A percentile compares a stretch with the other conserved stretches of the same genome.
phyloP scores from a whole-genome alignment of 2,888 invertebrate species.

The Tridacna gigas region DNA sequence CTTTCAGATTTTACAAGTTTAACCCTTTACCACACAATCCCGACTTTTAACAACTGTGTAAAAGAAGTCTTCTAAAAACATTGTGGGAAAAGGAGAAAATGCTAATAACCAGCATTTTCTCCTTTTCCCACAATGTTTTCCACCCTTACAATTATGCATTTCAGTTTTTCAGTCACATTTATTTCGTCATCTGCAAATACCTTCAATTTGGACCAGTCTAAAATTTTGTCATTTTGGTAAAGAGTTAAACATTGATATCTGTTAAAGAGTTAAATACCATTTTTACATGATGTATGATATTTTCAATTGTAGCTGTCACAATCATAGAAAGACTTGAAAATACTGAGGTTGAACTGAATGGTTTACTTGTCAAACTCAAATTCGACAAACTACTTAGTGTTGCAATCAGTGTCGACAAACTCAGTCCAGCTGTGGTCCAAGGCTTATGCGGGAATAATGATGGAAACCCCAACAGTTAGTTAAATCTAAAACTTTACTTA shows the following conservation, averaged over 20 bases:
- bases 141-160: too few species aligned
- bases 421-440: background rate
- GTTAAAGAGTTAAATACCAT: background rate
- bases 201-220: background rate
- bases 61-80: too few species aligned
- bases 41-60: too few species aligned
- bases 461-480: background rate
- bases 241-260: background rate
- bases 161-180: too few species aligned
- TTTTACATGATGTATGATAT: background rate
- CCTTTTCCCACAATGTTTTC: too few species aligned
- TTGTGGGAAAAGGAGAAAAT: too few species aligned
- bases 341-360: background rate
- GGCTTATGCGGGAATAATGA: background rate
- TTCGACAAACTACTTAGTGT: background rate
- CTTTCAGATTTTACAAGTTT: too few species aligned
- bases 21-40: too few species aligned
- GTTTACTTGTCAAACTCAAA: background rate
- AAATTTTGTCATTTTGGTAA: background rate
- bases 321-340: background rate
- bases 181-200: background rate
- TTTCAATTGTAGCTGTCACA: background rate
- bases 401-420: background rate
- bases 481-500: background rate
- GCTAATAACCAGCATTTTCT: too few species aligned